Base-by-base conservation (phyloP, 2,113 vertebrate species). In the Aegotheles bennettii region DNA sequence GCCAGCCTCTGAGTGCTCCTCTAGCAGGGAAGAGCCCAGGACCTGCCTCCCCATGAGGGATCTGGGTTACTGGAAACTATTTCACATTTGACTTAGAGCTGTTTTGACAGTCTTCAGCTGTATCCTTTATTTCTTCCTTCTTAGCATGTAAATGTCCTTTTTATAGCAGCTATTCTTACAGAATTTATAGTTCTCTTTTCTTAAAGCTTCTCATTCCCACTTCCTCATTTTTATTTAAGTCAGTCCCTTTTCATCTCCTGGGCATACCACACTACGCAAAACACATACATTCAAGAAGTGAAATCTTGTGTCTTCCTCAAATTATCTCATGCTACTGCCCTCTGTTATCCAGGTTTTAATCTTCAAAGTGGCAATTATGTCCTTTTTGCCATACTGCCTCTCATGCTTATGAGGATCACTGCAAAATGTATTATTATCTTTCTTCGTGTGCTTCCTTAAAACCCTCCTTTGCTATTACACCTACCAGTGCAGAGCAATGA, bases 171-270 rank as follows among this genome's bases (percentile, higher is more conserved):
- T 90, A 81, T 89, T 93, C 77, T 96, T 91, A 73, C 77, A 61
- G 87, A 87, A 79, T 96, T 93, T 91, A 76, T 87, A 84, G 89
- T 95, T 96, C 92, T 95, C 89, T 81, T 93, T 96, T 94, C 87
- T 94, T 90, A 88, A 92, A 82, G 48, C n/a, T 93, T 94, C 83
- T 92, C 42, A 61, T 94, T 95, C 77, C 59, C 28, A 36, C 51
- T 96, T 96, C 94, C 80, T 80, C 45, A 25, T 95, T 93, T 87
- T 90, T 88, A 64, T 90, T 93, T 94, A 68, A 93, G 85, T 54
- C 59, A 76, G 51, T 42, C 90, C n/a, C 24, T 93, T 91, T 89
- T 88, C 53, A 79, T 80, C 81, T 90, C 75, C 79, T 74, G 70
- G 40, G 33, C 50, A 90, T 65, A 53, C 16, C 16, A 59, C 0